These are phyloP conservation scores for Scomberomorus guttatus DNA, from an alignment of 2,797 vertebrate genomes.

Conservation along the genomic window DNA sequence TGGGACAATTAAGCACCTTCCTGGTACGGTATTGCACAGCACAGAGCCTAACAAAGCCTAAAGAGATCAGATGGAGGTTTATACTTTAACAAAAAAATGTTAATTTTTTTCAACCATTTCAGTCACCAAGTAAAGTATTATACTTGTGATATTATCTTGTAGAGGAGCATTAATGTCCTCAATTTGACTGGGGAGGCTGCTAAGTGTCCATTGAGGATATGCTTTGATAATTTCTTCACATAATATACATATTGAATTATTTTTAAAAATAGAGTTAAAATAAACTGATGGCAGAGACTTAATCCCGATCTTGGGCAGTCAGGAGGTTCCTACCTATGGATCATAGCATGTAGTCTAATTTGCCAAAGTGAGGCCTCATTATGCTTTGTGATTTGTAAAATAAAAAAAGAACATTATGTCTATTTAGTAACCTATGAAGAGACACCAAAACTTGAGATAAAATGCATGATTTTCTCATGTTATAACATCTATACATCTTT, in stretches of 20 bases:
- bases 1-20: constrained; percentile 82
- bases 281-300: neutral
- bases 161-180: neutral
- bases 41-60: constrained; percentile 40
- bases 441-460: neutral
- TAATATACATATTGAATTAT: neutral
- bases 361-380: neutral
- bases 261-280: neutral
- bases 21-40: constrained; percentile 59
- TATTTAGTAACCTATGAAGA: neutral
- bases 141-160: neutral
- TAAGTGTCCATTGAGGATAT: neutral
- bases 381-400: neutral
- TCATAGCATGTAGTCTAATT: neutral
- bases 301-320: neutral
- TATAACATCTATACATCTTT: neutral
- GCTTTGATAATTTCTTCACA: neutral
- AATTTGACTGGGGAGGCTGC: neutral
- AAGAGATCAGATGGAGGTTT: constrained; percentile 34
- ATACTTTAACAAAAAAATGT: neutral
- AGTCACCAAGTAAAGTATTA: neutral
- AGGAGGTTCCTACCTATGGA: neutral
- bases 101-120: constrained; percentile 3
- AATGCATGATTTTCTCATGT: neutral
- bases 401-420: neutral